Evolutionary conservation across 1,140 invertebrate species (phyloP).

Genomic region (Akabosia matsudoensis): DNA sequence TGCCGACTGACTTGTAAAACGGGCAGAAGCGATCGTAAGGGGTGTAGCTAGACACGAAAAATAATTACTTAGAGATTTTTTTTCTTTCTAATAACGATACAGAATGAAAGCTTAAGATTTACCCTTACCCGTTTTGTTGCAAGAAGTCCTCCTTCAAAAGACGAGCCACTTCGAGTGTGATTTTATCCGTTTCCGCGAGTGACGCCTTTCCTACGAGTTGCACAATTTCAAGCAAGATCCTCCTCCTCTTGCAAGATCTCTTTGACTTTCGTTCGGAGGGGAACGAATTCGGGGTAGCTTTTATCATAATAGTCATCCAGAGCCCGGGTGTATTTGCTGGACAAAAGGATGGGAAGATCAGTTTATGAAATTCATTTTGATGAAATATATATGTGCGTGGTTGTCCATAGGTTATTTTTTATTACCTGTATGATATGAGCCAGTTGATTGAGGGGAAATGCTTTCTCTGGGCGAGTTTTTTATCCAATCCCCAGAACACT

Average conservation of each 20-base stretch:
- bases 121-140: conserved; percentile 85
- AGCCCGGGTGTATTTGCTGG: conserved; percentile 95
- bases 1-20: conserved; percentile 99
- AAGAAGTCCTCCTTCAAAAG: conserved; percentile 98
- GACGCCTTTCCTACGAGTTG: conserved; percentile 99
- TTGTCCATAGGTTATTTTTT: no score
- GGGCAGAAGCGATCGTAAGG: conserved; percentile 98
- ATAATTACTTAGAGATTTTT: not conserved
- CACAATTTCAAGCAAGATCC: conserved; percentile 98
- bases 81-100: no score
- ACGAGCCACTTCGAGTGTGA: conserved; percentile 97
- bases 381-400: no score
- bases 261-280: conserved; percentile 86
- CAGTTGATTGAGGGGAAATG: conserved; percentile 99
- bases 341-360: no score
- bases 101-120: not conserved
- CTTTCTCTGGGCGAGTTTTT: conserved; percentile 98
- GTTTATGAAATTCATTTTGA: conserved; percentile 50
- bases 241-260: conserved; percentile 99
- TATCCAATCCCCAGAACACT: conserved; percentile 99
- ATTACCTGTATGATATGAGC: conserved; percentile 93
- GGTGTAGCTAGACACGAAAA: conserved; percentile 70
- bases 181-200: conserved; percentile 97
- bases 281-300: conserved; percentile 98
- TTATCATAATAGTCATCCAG: conserved; percentile 99